A percentile compares a stretch with the other conserved stretches of the same genome.
These are phyloP conservation scores for Micromys minutus DNA, from an alignment of 2,113 vertebrate species.

Conservation along the genomic window DNA sequence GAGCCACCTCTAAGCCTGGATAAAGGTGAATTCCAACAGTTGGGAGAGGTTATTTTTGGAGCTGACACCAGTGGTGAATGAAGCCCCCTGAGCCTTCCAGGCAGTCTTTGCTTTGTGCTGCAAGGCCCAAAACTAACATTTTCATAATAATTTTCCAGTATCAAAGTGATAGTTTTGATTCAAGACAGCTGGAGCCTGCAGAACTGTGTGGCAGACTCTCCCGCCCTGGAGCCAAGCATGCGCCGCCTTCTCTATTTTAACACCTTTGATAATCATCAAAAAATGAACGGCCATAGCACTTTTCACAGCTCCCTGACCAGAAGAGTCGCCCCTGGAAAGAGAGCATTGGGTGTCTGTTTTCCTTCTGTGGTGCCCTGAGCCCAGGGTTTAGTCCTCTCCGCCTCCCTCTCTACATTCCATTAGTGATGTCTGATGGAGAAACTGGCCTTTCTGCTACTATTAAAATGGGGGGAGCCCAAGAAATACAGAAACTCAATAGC, in stretches of 20 bases:
- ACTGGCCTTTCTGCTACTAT: slow-evolving; percentile 88
- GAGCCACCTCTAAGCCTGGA: slow-evolving; percentile 77
- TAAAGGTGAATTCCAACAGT: slow-evolving; percentile 82
- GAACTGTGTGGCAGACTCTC: slow-evolving; percentile 82
- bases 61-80: slow-evolving; percentile 80
- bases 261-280: slow-evolving; percentile 91
- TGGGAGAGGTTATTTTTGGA: slow-evolving; percentile 88
- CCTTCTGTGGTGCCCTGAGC: slow-evolving; percentile 85
- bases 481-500: slow-evolving; percentile 91
- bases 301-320: slow-evolving; percentile 87
- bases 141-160: slow-evolving; percentile 92
- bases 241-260: slow-evolving; percentile 89
- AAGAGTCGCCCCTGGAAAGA: slow-evolving; percentile 84
- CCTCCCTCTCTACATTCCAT: slow-evolving; percentile 87
- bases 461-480: slow-evolving; percentile 85
- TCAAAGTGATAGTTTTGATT: slow-evolving; percentile 91
- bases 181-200: slow-evolving; percentile 89
- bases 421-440: slow-evolving; percentile 89
- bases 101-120: slow-evolving; percentile 79
- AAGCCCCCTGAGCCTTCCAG: slow-evolving; percentile 80
- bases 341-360: slow-evolving; percentile 82
- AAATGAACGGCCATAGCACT: slow-evolving; percentile 88
- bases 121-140: slow-evolving; percentile 91
- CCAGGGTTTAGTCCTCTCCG: slow-evolving; percentile 84
- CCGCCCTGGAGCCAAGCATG: slow-evolving; percentile 87